phyloP scores from a whole-genome alignment of 1,140 invertebrate species.

The Aphelenchoides besseyi region DNA sequence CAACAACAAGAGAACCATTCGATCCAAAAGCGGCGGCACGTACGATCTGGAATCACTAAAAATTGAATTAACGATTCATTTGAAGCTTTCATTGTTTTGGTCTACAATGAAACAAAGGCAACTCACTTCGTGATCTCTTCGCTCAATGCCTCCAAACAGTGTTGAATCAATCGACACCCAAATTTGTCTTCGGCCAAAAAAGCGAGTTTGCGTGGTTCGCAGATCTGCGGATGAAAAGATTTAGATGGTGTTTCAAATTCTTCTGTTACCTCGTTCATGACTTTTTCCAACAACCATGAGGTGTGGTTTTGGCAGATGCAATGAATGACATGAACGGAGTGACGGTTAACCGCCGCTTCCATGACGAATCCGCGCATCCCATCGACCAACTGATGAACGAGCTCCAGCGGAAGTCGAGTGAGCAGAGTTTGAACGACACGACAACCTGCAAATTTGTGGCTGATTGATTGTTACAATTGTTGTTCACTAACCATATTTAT shows the following conservation, averaged over 20 bases:
- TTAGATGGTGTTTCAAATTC: not conserved
- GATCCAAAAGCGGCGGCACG: not conserved
- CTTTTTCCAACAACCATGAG: not conserved
- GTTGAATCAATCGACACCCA: conserved; percentile 26
- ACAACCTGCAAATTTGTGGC: not conserved
- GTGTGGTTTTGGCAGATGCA: not conserved
- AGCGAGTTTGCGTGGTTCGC: conserved; percentile 13
- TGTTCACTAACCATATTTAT: not conserved
- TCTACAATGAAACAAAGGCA: not conserved
- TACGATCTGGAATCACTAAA: not conserved
- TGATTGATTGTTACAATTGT: not conserved
- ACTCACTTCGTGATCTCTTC: conserved; percentile 6
- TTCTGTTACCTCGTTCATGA: not conserved
- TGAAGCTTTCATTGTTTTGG: too few species aligned
- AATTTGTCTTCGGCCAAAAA: conserved; percentile 20
- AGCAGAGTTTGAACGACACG: conserved; percentile 21
- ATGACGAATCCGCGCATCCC: not conserved
- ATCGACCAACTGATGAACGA: not conserved
- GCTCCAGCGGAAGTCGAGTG: not conserved
- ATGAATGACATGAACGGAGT: not conserved
- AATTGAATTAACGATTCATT: too few species aligned
- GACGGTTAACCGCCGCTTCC: not conserved
- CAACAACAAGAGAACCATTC: not conserved
- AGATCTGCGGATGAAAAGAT: not conserved
- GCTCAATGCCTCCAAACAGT: conserved; percentile 18